phyloP scores from a whole-genome alignment of 2,113 vertebrate species.

The Candoia aspera region DNA sequence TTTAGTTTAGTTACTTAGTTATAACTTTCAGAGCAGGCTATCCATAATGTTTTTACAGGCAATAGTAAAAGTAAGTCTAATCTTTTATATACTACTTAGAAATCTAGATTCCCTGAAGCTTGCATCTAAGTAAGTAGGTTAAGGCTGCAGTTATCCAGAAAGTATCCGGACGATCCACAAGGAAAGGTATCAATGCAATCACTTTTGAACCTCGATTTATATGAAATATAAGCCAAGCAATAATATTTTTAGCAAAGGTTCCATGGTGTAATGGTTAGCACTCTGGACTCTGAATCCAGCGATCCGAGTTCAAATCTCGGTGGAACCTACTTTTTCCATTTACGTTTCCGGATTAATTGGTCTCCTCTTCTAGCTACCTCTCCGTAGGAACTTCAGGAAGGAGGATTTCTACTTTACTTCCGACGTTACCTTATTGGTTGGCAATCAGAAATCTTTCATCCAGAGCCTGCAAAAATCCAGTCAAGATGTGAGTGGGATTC shows the following conservation, averaged over 20 bases:
- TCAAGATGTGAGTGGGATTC: neutral
- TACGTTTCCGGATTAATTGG: neutral
- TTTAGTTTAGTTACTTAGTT: no score
- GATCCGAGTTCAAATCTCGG: conserved; percentile 46
- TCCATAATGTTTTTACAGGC: neutral
- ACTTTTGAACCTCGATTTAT: neutral
- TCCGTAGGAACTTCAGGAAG: neutral
- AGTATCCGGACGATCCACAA: neutral
- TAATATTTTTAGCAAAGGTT: fast-evolving
- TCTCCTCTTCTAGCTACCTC: neutral
- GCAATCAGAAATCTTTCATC: neutral
- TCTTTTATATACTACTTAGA: neutral
- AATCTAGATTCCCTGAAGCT: neutral
- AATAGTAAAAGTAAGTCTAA: neutral
- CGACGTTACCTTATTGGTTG: neutral
- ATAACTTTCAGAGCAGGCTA: neutral
- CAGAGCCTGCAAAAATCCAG: neutral
- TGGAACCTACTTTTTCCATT: neutral
- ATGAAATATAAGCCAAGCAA: neutral
- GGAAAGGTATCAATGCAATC: neutral
- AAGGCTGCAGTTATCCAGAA: neutral
- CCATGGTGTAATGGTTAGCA: conserved; percentile 45
- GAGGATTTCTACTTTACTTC: neutral
- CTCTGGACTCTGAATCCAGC: conserved; percentile 46
- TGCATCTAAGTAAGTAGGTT: neutral